A percentile compares a stretch with the other conserved stretches of the same genome.
These are phyloP conservation scores for Lutraria rhynchaena DNA, from an alignment of 1,140 invertebrate genomes.

Conservation along the genomic window DNA sequence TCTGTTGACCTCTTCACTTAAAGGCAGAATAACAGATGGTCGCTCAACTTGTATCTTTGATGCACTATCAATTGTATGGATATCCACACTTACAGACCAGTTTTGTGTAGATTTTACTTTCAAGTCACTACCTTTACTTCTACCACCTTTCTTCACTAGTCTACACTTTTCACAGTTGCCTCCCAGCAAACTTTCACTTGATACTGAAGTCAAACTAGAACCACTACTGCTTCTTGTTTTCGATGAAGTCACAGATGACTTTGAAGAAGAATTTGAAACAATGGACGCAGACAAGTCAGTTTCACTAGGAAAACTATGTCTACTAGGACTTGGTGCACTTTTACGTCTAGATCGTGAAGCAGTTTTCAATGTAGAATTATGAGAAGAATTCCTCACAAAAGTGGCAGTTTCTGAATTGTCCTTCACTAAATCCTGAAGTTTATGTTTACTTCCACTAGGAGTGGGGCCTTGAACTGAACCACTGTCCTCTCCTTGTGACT, in stretches of 20 bases:
- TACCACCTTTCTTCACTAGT: conserved; percentile 23
- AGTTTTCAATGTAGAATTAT: background rate
- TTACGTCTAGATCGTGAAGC: background rate
- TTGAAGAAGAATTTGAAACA: background rate
- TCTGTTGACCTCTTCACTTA: background rate
- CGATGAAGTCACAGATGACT: conserved; percentile 26
- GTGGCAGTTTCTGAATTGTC: background rate
- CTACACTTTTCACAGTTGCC: conserved; percentile 52
- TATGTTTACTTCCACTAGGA: background rate
- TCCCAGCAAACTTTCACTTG: conserved; percentile 46
- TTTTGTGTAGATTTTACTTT: conserved; percentile 31
- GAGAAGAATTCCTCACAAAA: background rate
- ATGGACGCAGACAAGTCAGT: background rate
- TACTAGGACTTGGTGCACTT: background rate
- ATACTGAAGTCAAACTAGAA: conserved; percentile 42
- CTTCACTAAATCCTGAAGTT: too few relatives aligned
- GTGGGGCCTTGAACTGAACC: background rate
- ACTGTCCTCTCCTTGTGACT: conserved; percentile 21
- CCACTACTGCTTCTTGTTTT: conserved; percentile 50
- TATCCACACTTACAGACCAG: conserved; percentile 43
- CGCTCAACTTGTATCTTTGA: background rate
- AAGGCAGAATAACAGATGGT: background rate
- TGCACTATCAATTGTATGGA: background rate
- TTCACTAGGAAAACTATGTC: background rate
- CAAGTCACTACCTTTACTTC: background rate